phyloP scores from a whole-genome alignment of 1,140 invertebrate genomes.

The Aphaenogaster floridana region DNA sequence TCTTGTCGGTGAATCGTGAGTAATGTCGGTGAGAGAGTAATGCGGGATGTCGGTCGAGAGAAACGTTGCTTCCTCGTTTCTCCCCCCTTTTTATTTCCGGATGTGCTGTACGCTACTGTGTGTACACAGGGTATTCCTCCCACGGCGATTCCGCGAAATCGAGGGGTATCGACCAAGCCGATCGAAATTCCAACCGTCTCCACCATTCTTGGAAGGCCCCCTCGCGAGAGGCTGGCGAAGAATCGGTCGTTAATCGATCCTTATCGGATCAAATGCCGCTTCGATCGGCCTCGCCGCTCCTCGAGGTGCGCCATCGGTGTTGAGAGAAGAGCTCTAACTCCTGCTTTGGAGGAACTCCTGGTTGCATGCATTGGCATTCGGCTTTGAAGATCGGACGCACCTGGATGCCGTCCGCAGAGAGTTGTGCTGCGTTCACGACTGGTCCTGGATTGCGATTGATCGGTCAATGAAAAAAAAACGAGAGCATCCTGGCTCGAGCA shows the following conservation, averaged over 20 bases:
- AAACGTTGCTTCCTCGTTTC: conserved; percentile 26
- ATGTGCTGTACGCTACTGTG: conserved; percentile 26
- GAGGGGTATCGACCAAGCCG: neutral
- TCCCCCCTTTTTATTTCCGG: conserved; percentile 45
- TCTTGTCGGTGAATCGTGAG: conserved; percentile 22
- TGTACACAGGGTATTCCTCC: neutral
- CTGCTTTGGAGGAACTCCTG: conserved; percentile 32
- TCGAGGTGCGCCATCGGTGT: neutral
- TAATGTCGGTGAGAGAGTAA: conserved; percentile 41
- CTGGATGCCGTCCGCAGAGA: conserved; percentile 27
- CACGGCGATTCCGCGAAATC: neutral
- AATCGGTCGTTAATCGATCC: neutral
- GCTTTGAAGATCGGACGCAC: neutral
- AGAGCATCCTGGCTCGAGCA: conserved; percentile 40
- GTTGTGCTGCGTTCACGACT: conserved; percentile 37
- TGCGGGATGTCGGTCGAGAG: conserved; percentile 22
- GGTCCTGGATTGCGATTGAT: conserved; percentile 47
- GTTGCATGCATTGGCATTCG: conserved; percentile 6
- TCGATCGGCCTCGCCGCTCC: neutral
- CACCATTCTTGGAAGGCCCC: neutral
- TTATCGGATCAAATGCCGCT: neutral
- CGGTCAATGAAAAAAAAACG: conserved; percentile 64
- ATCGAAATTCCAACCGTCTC: neutral
- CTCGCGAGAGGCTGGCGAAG: too few relatives aligned
- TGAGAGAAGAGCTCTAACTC: neutral